Evolutionary conservation across 2,797 vertebrate genomes (phyloP).

Genomic region (Gobio occitaniae): DNA sequence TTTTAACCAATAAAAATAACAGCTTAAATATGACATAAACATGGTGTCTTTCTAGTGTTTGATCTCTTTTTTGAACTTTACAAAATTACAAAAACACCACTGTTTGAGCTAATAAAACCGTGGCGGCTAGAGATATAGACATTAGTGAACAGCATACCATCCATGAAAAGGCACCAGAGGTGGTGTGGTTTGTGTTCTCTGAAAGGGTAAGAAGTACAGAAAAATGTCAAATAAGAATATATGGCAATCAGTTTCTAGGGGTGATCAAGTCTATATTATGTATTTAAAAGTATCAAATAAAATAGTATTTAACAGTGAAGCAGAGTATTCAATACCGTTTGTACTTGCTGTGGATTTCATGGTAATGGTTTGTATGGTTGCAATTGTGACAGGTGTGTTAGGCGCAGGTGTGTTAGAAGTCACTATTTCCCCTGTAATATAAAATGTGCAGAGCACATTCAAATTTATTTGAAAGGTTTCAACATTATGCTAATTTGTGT

Average conservation of each 20-base stretch:
- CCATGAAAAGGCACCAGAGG: neutral
- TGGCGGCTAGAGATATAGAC: neutral
- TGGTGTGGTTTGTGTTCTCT: neutral
- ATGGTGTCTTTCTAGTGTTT: neutral
- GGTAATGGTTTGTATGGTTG: neutral
- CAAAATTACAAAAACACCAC: neutral
- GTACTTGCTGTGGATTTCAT: neutral
- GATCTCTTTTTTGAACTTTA: neutral
- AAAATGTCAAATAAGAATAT: neutral
- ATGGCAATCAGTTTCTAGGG: neutral
- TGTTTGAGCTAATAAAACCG: conserved; percentile 19
- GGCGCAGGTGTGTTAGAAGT: neutral
- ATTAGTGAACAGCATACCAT: neutral
- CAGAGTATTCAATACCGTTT: neutral
- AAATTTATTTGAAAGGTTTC: neutral
- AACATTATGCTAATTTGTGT: neutral
- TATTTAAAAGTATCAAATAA: neutral
- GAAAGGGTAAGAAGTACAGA: neutral
- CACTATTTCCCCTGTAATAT: neutral
- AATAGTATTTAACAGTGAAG: neutral
- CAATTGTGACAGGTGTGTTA: neutral
- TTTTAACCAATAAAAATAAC: neutral
- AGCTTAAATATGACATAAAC: neutral
- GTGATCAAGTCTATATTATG: neutral
- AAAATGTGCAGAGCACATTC: neutral